Conservation (phyloP, 2,113 vertebrate species). For the Xiphias gladius region DNA sequence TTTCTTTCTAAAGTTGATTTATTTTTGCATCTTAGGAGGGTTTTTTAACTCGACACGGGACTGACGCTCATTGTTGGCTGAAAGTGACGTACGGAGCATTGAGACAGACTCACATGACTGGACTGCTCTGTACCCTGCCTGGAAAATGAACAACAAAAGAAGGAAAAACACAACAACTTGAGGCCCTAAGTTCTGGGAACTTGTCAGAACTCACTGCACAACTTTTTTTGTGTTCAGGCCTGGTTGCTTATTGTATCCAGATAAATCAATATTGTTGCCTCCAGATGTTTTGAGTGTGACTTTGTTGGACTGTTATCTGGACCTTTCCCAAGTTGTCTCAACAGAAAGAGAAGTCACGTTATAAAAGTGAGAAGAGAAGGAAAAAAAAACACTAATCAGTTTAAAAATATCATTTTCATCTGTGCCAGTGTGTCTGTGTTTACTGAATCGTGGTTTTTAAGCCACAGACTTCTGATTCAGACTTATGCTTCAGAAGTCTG, state of each 20-base stretch:
- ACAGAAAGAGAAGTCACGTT: not conserved
- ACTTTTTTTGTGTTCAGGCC: not conserved
- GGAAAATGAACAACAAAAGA: constrained; percentile 23
- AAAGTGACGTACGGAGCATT: constrained; percentile 32
- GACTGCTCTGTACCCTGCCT: not conserved
- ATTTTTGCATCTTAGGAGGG: constrained; percentile 42
- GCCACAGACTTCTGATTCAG: no score
- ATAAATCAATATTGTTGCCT: constrained; percentile 15
- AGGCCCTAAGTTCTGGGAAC: not conserved
- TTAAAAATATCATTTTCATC: not conserved
- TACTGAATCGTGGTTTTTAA: not conserved
- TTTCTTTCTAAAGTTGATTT: constrained; percentile 53
- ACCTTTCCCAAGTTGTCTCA: not conserved
- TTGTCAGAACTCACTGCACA: constrained; percentile 1
- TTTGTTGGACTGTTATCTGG: not conserved
- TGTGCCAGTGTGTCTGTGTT: not conserved
- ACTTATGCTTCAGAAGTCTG: no score
- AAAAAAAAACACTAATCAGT: not conserved
- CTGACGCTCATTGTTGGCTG: constrained; percentile 27
- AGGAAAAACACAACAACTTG: not conserved
- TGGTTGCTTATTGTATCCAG: not conserved
- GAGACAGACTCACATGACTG: constrained; percentile 19
- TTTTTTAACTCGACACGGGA: constrained; percentile 2
- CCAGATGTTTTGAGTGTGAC: constrained; percentile 25
- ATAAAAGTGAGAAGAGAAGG: not conserved